Conservation (phyloP, 2,888 invertebrate species). For the Oligia latruncula region DNA sequence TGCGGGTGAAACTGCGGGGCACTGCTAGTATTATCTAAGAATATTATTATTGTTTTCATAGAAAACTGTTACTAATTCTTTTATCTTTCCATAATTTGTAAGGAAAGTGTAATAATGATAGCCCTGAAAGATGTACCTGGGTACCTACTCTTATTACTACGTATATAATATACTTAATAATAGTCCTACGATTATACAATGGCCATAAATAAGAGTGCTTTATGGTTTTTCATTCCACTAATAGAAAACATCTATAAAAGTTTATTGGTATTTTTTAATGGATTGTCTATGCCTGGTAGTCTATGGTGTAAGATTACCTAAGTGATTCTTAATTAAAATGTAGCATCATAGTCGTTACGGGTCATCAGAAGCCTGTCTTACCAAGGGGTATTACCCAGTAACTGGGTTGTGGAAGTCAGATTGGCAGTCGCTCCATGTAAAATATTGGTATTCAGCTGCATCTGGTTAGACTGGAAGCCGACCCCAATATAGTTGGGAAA, state of each 20-base stretch:
- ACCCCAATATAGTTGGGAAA: background rate
- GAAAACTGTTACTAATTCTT: background rate
- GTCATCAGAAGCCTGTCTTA: background rate
- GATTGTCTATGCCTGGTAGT: slow-evolving; percentile 28
- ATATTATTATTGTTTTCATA: background rate
- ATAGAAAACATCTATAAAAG: slow-evolving; percentile 42
- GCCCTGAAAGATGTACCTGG: background rate
- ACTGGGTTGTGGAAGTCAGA: background rate
- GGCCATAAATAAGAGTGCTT: slow-evolving; percentile 41
- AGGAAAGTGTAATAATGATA: background rate
- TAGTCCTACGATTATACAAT: slow-evolving; percentile 37
- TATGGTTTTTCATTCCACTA: slow-evolving; percentile 49
- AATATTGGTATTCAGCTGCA: background rate
- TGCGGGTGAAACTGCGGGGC: too few species aligned
- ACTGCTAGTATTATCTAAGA: too few species aligned
- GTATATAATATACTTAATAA: background rate
- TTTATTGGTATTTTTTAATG: slow-evolving; percentile 59
- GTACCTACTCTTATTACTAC: background rate
- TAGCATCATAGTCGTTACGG: background rate
- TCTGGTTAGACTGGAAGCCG: background rate
- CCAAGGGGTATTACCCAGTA: background rate
- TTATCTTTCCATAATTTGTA: background rate
- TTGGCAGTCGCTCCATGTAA: background rate
- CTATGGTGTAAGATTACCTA: background rate
- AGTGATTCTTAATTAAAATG: slow-evolving; percentile 11